Base-by-base conservation (phyloP, 1,140 invertebrate genomes). In the Parapsyche elsis region DNA sequence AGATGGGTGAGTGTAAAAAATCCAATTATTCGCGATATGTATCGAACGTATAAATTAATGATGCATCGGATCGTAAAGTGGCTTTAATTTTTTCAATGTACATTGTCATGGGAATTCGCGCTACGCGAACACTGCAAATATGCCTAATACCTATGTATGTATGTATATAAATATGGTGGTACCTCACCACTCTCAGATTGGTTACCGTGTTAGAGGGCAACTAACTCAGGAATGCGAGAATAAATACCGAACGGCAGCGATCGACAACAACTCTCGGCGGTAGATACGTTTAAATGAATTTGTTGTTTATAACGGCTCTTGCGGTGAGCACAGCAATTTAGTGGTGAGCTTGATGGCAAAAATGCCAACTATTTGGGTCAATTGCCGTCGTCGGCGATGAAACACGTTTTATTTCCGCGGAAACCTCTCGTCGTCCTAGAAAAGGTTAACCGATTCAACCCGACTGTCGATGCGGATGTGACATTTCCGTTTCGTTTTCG, bases 321-420 rank as follows among this genome's bases (percentile, higher is more conserved):
- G 64, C 64, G 49, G 16, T 10, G 49, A 53, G 4, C 49, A 53
- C 49, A 67, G 64, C 64, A 53, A 53, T 53, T 53, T 53, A 53
- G 49, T 53, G 10, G 49, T 53, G 64, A 67, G 64, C 19, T 53
- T 24, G 64, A 23, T 24, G 64, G 64, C 64, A 67, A 67, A 67
- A 67, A 67, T 67, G 64, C 64, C 21, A 67, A 23, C 64, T 67
- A 67, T 67, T 67, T 24, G 23, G 64, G 64, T 67, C 64, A 67
- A 67, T 67, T 67, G 64, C 64, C 64, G 49, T 5, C 16, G 49
- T 53, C 24, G 64, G 21, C 64, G 14, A 67, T 67, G 64, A 26
- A 67, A 67, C 64, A 67, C 64, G 64, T 67, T 67, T 67, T 67
- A 53, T 53, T 53, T 53, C 49, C 49, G 49, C 49, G 49, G 49